Base-by-base conservation (phyloP, 2,113 vertebrate species). In the Syngnathus scovelli region DNA sequence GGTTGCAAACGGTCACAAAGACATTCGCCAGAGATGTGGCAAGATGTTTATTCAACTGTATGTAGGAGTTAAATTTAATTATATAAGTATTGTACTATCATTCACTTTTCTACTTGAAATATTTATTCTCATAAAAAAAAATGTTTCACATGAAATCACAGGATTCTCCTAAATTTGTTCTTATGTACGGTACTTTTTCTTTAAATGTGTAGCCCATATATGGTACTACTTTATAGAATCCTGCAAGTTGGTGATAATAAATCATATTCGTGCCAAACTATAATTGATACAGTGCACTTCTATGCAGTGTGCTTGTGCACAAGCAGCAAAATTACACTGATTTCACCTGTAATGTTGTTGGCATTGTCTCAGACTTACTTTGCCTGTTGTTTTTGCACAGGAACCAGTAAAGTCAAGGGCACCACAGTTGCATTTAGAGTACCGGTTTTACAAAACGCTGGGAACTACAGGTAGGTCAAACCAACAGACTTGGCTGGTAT, bases 391-490 rank as follows among this genome's bases (percentile, higher is more conserved):
- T 75, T 62, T 66, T 21, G 83, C 89, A 62, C 80, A 98, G 96
- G 96, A 98, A 92, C 95, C 95, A 83, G 95, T 98, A 80, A 98
- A 98, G 88, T 98, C 96, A 3, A 93, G 96, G 76, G 96, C 96
- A 48, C 96, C 96, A 23, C 96, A 98, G 87, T 93, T 98, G 79
- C 96, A 98, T 89, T 92, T 98, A 90, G 96, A 98, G 75, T 98
- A 98, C 90, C 93, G 95, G 81, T 98, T 98, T 92, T 98, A 98
- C 90, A 98, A 98, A 86, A 96, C 95, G 33, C 92, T 98, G 16
- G 96, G 96, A 82, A 95, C 89, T 76, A 88, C 93, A 43, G 96
- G 95, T 98, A 86, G 93, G 92, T 76, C 68, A 67, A 43, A 52
- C 23, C 55, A 41, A 9, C 16, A 27, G 15, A 64, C 49, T 60